Base-by-base conservation (phyloP, 2,888 invertebrate species). In the Camponotus fellah region DNA sequence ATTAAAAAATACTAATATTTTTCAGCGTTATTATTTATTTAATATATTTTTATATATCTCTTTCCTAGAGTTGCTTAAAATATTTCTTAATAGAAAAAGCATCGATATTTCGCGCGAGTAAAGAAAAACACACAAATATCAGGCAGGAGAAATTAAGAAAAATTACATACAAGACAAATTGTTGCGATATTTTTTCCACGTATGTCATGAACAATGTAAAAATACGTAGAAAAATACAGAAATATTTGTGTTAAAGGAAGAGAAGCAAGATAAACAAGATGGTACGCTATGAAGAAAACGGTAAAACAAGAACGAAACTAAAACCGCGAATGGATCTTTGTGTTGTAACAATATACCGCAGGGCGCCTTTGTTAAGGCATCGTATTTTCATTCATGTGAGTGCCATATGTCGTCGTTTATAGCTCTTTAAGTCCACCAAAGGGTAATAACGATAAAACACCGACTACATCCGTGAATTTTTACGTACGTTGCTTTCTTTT, bases 331-430 rank as follows among this genome's bases (percentile, higher is more conserved):
- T 64, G 49, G 43, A 53, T 81, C 43, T 43, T 69, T 56, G 53
- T 80, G 64, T 82, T 56, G 74, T 60, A 77, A 82, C 79, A 82
- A 68, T 68, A 58, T 82, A 75, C 56, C 65, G 82, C 46, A 79
- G 53, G n/a, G 40, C 49, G 66, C 53, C 53, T 83, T 80, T 82
- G 74, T 74, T 74, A 75, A 82, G 40, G 65, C 62, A 56, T 68
- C 53, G 69, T 65, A 65, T 66, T 74, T 82, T 49, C 56, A 58
- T 84, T 72, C 74, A 69, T 68, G 68, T 79, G 74, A 49, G 60
- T 58, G 84, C 72, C 84, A 85, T 62, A 82, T 83, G 83, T 84
- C 32, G 74, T 83, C 75, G 69, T 83, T 84, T 84, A 84, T 76
- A 53, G 58, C 68, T 68, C 56, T 68, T 84, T 83, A 75, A 82